Evolutionary conservation across 2,888 invertebrate species (phyloP).

Genomic region (Myathropa florea): DNA sequence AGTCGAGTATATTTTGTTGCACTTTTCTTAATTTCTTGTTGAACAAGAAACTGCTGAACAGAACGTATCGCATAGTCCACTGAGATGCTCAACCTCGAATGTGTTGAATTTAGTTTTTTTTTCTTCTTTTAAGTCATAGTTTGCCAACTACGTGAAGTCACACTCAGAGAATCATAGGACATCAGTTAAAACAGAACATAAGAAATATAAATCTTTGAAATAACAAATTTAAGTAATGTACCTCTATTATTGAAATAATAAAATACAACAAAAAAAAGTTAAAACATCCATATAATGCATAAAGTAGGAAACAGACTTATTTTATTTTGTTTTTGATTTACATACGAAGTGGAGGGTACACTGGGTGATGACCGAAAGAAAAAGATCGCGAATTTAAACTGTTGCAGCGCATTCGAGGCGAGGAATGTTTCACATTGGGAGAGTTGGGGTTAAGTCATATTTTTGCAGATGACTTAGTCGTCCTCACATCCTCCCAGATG

Average conservation of each 20-base stretch:
- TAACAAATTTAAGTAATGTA: constrained; percentile 50
- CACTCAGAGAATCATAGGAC: constrained; percentile 27
- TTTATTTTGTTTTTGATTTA: not conserved
- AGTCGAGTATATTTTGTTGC: constrained; percentile 21
- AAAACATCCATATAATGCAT: constrained; percentile 5
- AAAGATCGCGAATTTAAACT: no score
- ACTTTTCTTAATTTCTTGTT: not conserved
- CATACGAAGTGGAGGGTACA: no score
- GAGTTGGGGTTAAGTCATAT: no score
- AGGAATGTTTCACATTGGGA: no score
- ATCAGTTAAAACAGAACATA: not conserved
- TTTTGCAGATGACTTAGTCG: no score
- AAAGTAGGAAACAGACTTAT: not conserved
- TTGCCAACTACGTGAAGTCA: constrained; percentile 50
- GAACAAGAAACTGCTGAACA: not conserved
- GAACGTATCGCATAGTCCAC: not conserved
- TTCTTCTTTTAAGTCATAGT: constrained; percentile 46
- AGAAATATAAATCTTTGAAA: not conserved
- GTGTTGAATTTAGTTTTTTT: not conserved
- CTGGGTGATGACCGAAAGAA: no score
- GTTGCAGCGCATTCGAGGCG: no score
- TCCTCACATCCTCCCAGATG: no score
- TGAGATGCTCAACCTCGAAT: constrained; percentile 32
- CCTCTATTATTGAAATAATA: constrained; percentile 52
- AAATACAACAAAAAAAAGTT: constrained; percentile 43